Base-by-base conservation (phyloP, 2,888 invertebrate genomes). In the Cremastinae sp. region DNA sequence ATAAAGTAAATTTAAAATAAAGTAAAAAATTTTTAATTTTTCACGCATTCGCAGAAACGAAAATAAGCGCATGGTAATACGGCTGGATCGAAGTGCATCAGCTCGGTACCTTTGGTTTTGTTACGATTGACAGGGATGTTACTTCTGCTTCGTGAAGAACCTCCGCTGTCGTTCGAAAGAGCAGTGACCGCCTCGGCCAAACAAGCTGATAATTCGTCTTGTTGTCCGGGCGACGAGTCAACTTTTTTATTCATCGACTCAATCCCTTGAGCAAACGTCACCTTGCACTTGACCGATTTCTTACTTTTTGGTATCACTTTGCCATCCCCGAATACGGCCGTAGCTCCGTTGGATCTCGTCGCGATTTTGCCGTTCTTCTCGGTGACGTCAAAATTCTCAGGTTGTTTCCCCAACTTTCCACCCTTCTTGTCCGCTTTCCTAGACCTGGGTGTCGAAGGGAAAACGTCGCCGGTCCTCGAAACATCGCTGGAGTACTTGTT, bases 171-270 rank as follows among this genome's bases (percentile, higher is more conserved):
- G 65, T 85, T 83, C 39, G 88, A 84, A 61, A 90, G 84, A 51
- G 89, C 90, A 47, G 84, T 87, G 16, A 86, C 90, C 35, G 89
- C 87, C 75, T 89, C 90, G 35, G 90, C 90, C 51, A 90, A 82
- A 79, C 89, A 89, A 20, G 84, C 87, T 10, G 90, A 87, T 59
- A 90, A 78, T 75, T 88, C 88, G 79, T 88, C 88, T 51, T 87
- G 87, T 73, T 80, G 80, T 66, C 83, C 84, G 43, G 78, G 79
- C 49, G 28, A 28, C 28, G 79, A 76, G 12, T 76, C 76, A 5
- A 53, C 53, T 59, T 37, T 84, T 81, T 39, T 84, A 41, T 35
- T 56, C 12, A 55, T 77, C 35, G 79, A 55, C 12, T 83, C 82
- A 53, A 53, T 79, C 10, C 77, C 78, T 64, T 82, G 86, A 45